Evolutionary conservation across 1,140 invertebrate species (phyloP).

Genomic region (Drosophila parabipectinata): DNA sequence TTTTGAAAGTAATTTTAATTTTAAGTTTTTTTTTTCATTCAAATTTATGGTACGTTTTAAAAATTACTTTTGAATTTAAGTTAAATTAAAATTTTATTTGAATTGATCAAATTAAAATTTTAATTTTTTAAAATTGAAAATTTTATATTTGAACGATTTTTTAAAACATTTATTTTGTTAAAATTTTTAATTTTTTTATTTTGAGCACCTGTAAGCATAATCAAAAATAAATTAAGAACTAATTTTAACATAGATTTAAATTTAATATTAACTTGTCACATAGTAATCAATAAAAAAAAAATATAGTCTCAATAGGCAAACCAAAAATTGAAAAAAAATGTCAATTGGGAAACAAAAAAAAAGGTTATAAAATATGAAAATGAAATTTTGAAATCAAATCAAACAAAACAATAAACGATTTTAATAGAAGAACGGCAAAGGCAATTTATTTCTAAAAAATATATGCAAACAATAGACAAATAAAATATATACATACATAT

Average conservation of each 20-base stretch:
- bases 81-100: too few relatives aligned
- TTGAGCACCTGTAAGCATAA: too few relatives aligned
- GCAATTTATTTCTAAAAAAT: conserved; percentile 13
- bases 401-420: conserved; percentile 20
- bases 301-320: not conserved
- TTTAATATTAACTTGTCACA: not conserved
- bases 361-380: conserved; percentile 21
- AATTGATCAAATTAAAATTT: too few relatives aligned
- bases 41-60: too few relatives aligned
- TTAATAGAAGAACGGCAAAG: not conserved
- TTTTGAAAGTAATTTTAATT: too few relatives aligned
- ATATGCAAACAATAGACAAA: not conserved
- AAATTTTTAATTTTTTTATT: too few relatives aligned
- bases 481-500: conserved; percentile 18
- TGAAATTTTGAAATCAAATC: conserved; percentile 35
- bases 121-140: too few relatives aligned
- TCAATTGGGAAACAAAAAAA: conserved; percentile 13
- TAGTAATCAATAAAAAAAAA: not conserved
- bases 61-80: too few relatives aligned
- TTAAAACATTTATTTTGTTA: too few relatives aligned
- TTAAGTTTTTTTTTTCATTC: too few relatives aligned
- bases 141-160: too few relatives aligned
- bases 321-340: conserved; percentile 3
- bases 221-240: too few relatives aligned
- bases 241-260: not conserved